These are phyloP conservation scores for Hetaerina americana DNA, from an alignment of 1,140 invertebrate genomes.

Conservation along the genomic window DNA sequence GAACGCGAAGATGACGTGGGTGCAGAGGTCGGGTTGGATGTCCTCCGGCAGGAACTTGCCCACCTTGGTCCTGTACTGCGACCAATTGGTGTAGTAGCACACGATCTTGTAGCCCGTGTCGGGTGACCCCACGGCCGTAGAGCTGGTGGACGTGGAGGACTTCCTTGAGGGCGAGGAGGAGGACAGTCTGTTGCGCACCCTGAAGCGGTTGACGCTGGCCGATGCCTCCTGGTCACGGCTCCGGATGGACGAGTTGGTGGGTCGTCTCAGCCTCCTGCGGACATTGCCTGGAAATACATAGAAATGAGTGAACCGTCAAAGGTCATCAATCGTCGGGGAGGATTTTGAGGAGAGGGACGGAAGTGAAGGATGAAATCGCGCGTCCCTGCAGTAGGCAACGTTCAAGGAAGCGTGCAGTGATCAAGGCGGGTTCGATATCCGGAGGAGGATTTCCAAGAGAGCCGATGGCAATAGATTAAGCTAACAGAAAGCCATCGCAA, in stretches of 20 bases:
- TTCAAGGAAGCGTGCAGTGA: no score
- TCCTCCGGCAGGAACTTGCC: constrained; percentile 92
- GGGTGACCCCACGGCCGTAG: constrained; percentile 26
- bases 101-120: constrained; percentile 62
- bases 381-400: no score
- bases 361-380: no score
- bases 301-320: no score
- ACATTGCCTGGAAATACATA: background rate
- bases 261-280: constrained; percentile 36
- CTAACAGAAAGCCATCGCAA: no score
- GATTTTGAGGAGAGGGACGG: no score
- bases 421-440: no score
- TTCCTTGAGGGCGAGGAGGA: constrained; percentile 35
- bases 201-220: constrained; percentile 49
- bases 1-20: constrained; percentile 91
- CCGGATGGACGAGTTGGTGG: constrained; percentile 29
- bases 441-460: no score
- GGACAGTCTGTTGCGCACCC: constrained; percentile 32
- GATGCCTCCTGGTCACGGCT: constrained; percentile 47
- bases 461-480: no score
- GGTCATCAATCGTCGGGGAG: no score
- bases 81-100: constrained; percentile 97
- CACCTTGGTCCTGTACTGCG: constrained; percentile 82
- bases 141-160: constrained; percentile 41
- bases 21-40: constrained; percentile 88